These are phyloP conservation scores for Ichneumon xanthorius DNA, from an alignment of 2,888 invertebrate species.

Conservation along the genomic window DNA sequence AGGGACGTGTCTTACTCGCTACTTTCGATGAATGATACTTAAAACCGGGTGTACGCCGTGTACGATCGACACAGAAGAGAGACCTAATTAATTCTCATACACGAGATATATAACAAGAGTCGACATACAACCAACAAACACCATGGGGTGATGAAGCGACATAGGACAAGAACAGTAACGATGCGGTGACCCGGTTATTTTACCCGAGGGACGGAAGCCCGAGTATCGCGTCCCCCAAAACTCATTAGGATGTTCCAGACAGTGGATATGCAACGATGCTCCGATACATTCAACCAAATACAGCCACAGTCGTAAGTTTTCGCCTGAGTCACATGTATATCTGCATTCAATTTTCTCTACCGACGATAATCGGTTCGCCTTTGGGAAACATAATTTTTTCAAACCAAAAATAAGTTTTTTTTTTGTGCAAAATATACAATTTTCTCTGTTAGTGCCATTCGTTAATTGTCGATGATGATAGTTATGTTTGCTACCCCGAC, in stretches of 20 bases:
- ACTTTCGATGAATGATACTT: slow-evolving; percentile 40
- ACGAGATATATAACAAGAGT: slow-evolving; percentile 12
- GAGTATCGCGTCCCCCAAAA: slow-evolving; percentile 70
- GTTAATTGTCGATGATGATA: slow-evolving; percentile 13
- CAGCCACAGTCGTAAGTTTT: slow-evolving; percentile 56
- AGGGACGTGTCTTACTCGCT: slow-evolving; percentile 54
- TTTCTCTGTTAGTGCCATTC: slow-evolving; percentile 17
- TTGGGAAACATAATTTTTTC: background rate
- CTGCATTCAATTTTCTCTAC: slow-evolving; percentile 11
- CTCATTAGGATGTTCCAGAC: slow-evolving; percentile 85
- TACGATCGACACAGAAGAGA: slow-evolving; percentile 6
- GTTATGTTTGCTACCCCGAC: slow-evolving; percentile 10
- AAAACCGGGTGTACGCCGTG: slow-evolving; percentile 23
- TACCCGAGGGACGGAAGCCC: slow-evolving; percentile 37
- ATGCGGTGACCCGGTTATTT: slow-evolving; percentile 25
- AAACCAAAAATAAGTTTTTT: background rate
- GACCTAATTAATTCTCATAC: slow-evolving; percentile 9
- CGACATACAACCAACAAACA: slow-evolving; percentile 44
- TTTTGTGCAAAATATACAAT: slow-evolving; percentile 35
- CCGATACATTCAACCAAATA: slow-evolving; percentile 35
- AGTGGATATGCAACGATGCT: slow-evolving; percentile 74
- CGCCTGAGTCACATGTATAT: slow-evolving; percentile 1
- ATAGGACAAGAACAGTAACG: slow-evolving; percentile 36
- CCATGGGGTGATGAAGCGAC: slow-evolving; percentile 44
- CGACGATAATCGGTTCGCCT: slow-evolving; percentile 28